Conservation (phyloP, 2,888 invertebrate genomes). For the Peribatodes rhomboidaria region DNA sequence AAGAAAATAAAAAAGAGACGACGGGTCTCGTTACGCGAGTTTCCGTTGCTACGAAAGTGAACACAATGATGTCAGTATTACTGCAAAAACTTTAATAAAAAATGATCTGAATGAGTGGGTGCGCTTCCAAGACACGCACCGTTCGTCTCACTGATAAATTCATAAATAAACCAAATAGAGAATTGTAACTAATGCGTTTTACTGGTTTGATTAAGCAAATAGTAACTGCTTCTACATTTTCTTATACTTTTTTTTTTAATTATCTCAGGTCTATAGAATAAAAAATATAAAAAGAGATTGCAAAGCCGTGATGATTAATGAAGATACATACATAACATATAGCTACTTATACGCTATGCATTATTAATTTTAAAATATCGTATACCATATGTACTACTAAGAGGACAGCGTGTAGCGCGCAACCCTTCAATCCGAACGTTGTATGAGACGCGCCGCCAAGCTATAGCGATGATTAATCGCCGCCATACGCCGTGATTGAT, state of each 20-base stretch:
- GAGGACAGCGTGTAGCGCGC: constrained; percentile 41
- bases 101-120: constrained; percentile 70
- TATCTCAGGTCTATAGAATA: constrained; percentile 6
- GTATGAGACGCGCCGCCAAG: constrained; percentile 48
- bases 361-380: constrained; percentile 33
- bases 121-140: constrained; percentile 65
- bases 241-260: constrained; percentile 3
- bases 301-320: constrained; percentile 53
- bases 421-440: constrained; percentile 63
- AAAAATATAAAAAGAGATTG: constrained; percentile 12
- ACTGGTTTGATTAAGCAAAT: constrained; percentile 7
- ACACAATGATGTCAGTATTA: constrained; percentile 79
- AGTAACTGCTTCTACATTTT: not conserved
- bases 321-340: constrained; percentile 49
- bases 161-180: constrained; percentile 64
- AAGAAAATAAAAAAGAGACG: constrained; percentile 76
- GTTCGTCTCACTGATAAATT: constrained; percentile 59
- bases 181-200: constrained; percentile 48
- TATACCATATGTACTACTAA: constrained; percentile 39
- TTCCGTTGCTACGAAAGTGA: constrained; percentile 84
- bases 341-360: constrained; percentile 33
- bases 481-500: constrained; percentile 73
- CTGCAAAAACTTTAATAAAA: constrained; percentile 78
- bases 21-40: constrained; percentile 80
- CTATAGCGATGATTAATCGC: constrained; percentile 80